These are phyloP conservation scores for Cryptocephalus moraei DNA, from an alignment of 2,888 invertebrate species.

Conservation along the genomic window DNA sequence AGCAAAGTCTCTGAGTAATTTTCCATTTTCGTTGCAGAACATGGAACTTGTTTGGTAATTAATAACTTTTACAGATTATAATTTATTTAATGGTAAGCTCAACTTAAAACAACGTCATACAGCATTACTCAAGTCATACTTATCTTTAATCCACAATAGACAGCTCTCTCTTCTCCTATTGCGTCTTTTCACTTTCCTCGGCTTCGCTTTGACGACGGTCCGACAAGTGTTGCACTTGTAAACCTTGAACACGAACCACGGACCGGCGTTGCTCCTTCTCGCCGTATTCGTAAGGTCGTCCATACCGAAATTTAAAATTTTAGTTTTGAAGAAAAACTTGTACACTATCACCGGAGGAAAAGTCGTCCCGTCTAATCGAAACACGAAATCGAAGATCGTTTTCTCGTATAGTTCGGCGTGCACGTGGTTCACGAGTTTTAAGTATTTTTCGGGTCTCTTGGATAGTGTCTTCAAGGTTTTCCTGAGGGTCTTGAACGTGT, in stretches of 20 bases:
- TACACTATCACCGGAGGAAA: constrained; percentile 28
- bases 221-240: constrained; percentile 13
- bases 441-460: constrained; percentile 14
- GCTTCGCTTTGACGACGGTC: constrained; percentile 8
- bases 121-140: constrained; percentile 5
- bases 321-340: constrained; percentile 11
- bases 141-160: constrained; percentile 12
- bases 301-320: not conserved
- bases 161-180: constrained; percentile 1
- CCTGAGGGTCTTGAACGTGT: constrained; percentile 14
- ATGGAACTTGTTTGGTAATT: too few relatives aligned
- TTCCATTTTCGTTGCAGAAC: too few relatives aligned
- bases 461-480: constrained; percentile 9
- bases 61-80: too few relatives aligned
- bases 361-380: constrained; percentile 21
- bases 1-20: too few relatives aligned
- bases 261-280: too few relatives aligned
- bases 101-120: not conserved
- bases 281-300: too few relatives aligned
- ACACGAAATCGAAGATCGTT: constrained; percentile 16
- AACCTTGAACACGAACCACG: constrained; percentile 9
- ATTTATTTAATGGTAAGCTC: too few relatives aligned
- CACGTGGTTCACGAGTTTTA: constrained; percentile 11
- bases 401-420: constrained; percentile 21
- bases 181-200: not conserved